Conservation (phyloP, 2,888 invertebrate genomes). For the Gibbula magus region DNA sequence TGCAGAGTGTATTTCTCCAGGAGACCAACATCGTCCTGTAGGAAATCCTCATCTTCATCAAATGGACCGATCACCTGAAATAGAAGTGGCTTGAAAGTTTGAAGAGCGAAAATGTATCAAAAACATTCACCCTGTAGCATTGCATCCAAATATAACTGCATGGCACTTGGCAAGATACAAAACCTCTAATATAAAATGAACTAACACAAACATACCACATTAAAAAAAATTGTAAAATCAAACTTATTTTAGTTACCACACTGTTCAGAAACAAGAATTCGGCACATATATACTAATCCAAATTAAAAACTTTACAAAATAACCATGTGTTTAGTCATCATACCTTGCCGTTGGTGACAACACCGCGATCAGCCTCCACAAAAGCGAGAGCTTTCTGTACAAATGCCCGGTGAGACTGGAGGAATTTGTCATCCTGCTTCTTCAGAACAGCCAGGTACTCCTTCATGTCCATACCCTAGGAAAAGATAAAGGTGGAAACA, state of each 20-base stretch:
- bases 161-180: too few relatives aligned
- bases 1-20: constrained; percentile 80
- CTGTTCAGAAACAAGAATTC: too few relatives aligned
- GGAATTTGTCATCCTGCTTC: constrained; percentile 54
- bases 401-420: constrained; percentile 80
- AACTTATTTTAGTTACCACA: too few relatives aligned
- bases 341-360: constrained; percentile 91
- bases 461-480: constrained; percentile 76
- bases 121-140: not conserved
- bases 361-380: constrained; percentile 81
- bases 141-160: too few relatives aligned
- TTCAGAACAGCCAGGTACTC: constrained; percentile 66
- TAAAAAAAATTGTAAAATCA: too few relatives aligned
- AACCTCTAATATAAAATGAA: too few relatives aligned
- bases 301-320: too few relatives aligned
- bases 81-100: not conserved
- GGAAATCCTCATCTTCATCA: constrained; percentile 84
- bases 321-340: too few relatives aligned
- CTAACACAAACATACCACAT: too few relatives aligned
- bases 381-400: constrained; percentile 84
- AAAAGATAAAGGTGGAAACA: too few relatives aligned
- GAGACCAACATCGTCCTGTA: constrained; percentile 90
- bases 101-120: not conserved
- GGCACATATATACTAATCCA: too few relatives aligned
- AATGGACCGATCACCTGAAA: constrained; percentile 85